Percentiles rank a stretch among this genome's conserved stretches.
These are phyloP conservation scores for Sarcophaga caerulescens DNA, from an alignment of 2,888 invertebrate species.

Conservation along the genomic window DNA sequence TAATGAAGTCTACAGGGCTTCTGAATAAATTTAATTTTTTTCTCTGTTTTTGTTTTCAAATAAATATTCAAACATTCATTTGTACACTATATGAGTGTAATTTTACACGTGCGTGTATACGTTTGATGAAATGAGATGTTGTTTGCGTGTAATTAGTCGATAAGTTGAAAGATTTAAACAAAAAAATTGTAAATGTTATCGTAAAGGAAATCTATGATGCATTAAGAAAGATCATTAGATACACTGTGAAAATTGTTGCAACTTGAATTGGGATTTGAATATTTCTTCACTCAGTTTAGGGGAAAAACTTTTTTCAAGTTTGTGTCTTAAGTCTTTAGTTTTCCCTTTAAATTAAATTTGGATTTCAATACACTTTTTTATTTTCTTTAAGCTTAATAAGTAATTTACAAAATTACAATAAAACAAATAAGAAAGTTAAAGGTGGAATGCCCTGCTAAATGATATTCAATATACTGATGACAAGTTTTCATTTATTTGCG, in stretches of 20 bases:
- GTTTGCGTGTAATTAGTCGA: slow-evolving; percentile 30
- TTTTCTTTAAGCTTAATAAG: too few relatives aligned
- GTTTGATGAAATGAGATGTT: slow-evolving; percentile 16
- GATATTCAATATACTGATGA: too few relatives aligned
- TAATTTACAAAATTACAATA: too few relatives aligned
- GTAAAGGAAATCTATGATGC: not conserved
- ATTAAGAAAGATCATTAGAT: not conserved
- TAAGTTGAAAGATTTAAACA: not conserved
- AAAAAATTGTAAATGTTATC: slow-evolving; percentile 1
- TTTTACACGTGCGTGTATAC: not conserved
- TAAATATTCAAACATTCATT: slow-evolving; percentile 3
- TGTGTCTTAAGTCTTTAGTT: too few relatives aligned
- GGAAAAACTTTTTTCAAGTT: too few relatives aligned
- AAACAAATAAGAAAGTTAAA: too few relatives aligned
- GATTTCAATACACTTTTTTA: too few relatives aligned
- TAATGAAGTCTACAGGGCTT: slow-evolving; percentile 56
- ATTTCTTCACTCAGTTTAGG: not conserved
- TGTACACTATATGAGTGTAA: not conserved
- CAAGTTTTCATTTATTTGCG: too few relatives aligned
- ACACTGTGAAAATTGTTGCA: too few relatives aligned
- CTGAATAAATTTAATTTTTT: slow-evolving; percentile 17
- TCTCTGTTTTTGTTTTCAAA: not conserved
- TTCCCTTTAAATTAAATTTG: too few relatives aligned
- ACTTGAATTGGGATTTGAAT: too few relatives aligned
- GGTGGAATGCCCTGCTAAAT: too few relatives aligned